A percentile compares a stretch with the other conserved stretches of the same genome.
Conservation (phyloP, 2,888 invertebrate genomes). For the Phasia obesa region DNA sequence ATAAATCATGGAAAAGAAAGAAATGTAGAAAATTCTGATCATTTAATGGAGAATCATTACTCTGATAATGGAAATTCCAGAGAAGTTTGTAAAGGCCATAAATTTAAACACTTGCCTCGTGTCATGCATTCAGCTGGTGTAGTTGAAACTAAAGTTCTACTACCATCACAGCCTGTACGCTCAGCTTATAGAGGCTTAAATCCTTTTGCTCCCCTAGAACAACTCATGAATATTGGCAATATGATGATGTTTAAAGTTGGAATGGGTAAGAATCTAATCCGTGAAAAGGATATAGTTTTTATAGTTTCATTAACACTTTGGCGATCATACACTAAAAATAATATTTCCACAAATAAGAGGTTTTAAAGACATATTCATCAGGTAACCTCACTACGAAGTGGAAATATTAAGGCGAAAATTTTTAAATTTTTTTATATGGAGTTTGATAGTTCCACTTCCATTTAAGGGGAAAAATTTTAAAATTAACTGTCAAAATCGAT, state of each 20-base stretch:
- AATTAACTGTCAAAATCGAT: too few relatives aligned
- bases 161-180: neutral
- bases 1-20: neutral
- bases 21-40: neutral
- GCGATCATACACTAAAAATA: too few relatives aligned
- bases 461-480: too few relatives aligned
- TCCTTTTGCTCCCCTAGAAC: conserved; percentile 61
- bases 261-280: conserved; percentile 56
- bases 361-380: too few relatives aligned
- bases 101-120: neutral
- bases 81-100: neutral
- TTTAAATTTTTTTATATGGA: too few relatives aligned
- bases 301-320: too few relatives aligned
- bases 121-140: neutral
- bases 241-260: conserved; percentile 69
- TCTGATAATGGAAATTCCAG: neutral
- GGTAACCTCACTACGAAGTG: too few relatives aligned
- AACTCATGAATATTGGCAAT: conserved; percentile 68
- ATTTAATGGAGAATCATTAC: neutral
- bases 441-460: too few relatives aligned
- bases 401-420: too few relatives aligned
- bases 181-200: neutral
- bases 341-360: neutral
- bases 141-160: conserved; percentile 10
- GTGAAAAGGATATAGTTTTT: neutral